phyloP scores from a whole-genome alignment of 2,888 invertebrate species.

The Meghimatium bilineatum region DNA sequence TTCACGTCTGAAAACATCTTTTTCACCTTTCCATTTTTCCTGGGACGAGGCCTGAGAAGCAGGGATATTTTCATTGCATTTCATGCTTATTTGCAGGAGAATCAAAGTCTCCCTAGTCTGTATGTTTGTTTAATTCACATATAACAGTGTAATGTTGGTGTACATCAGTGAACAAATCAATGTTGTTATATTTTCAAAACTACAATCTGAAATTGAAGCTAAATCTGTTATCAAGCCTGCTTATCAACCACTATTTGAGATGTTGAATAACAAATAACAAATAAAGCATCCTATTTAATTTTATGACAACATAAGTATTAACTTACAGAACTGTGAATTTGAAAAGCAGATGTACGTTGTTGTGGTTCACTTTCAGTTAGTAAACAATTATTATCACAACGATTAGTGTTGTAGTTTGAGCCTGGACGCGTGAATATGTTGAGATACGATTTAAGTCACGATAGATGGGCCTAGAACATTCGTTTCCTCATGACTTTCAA shows the following conservation, averaged over 20 bases:
- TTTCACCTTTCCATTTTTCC: conserved; percentile 50
- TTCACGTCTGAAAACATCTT: conserved; percentile 45
- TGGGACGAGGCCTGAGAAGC: conserved; percentile 45
- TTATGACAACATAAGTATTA: no score
- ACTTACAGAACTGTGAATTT: no score
- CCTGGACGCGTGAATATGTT: no score
- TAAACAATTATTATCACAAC: no score
- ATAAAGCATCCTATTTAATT: not conserved
- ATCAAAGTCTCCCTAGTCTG: conserved; percentile 10
- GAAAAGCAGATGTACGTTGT: no score
- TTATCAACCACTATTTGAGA: not conserved
- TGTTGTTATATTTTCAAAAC: not conserved
- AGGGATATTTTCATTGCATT: conserved; percentile 38
- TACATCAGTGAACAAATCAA: not conserved
- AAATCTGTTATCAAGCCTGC: not conserved
- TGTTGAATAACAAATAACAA: not conserved
- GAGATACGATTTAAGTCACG: no score
- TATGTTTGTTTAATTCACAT: not conserved
- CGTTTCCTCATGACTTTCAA: no score
- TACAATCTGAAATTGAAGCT: not conserved
- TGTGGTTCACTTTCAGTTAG: no score
- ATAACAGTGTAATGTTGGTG: not conserved
- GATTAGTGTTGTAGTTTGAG: no score
- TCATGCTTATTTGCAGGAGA: conserved; percentile 18
- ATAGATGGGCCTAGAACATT: no score